Conservation (phyloP, 2,888 invertebrate species). For the Stenoptilia bipunctidactyla region DNA sequence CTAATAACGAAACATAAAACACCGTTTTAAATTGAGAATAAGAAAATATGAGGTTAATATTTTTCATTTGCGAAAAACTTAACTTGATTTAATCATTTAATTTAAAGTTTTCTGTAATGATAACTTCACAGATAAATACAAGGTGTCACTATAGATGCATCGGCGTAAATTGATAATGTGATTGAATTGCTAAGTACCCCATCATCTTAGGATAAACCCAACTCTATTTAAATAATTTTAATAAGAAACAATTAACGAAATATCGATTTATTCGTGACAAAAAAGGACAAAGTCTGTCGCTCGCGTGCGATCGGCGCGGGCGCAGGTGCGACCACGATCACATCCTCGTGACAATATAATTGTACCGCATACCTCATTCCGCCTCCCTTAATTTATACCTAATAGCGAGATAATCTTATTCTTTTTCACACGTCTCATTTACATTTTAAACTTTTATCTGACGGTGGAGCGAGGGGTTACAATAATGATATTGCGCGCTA, state of each 20-base stretch:
- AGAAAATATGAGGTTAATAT: no score
- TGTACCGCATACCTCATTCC: slow-evolving; percentile 60
- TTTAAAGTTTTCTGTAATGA: no score
- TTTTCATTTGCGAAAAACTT: no score
- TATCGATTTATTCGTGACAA: slow-evolving; percentile 12
- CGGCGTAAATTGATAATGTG: no score
- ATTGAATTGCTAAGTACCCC: no score
- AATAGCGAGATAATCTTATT: slow-evolving; percentile 64
- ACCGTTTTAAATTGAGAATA: no score
- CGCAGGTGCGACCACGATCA: slow-evolving; percentile 30
- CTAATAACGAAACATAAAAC: no score
- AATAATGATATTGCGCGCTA: slow-evolving; percentile 48
- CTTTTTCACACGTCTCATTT: slow-evolving; percentile 63
- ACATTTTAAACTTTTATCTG: slow-evolving; percentile 56
- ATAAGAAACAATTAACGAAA: slow-evolving; percentile 9
- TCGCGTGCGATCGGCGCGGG: slow-evolving; percentile 38
- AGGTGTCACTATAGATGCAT: no score
- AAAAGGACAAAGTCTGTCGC: slow-evolving; percentile 15
- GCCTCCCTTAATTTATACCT: slow-evolving; percentile 63
- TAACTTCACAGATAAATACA: no score
- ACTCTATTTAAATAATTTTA: not conserved
- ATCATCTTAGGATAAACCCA: no score
- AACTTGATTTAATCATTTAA: no score
- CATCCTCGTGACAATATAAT: slow-evolving; percentile 64
- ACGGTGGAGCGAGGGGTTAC: slow-evolving; percentile 23